These are phyloP conservation scores for Bombus haemorrhoidalis DNA, from an alignment of 1,140 invertebrate species.

Conservation along the genomic window DNA sequence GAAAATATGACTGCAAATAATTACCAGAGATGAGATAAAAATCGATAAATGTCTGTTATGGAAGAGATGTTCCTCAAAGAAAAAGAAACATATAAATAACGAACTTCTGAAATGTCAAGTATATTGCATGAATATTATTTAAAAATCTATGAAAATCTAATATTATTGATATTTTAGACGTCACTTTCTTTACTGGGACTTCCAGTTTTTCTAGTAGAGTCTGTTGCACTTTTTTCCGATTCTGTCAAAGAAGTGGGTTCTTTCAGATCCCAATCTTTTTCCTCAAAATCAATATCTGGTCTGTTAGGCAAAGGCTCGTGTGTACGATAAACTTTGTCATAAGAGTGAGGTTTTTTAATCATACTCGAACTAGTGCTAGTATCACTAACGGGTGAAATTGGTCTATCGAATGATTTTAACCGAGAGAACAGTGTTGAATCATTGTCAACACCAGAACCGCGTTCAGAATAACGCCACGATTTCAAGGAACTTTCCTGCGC, in stretches of 20 bases:
- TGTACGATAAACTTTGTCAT: conserved; percentile 91
- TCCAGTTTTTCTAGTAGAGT: conserved; percentile 68
- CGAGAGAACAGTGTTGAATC: conserved; percentile 61
- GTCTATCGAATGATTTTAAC: conserved; percentile 69
- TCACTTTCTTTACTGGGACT: conserved; percentile 78
- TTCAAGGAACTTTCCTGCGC: conserved; percentile 64
- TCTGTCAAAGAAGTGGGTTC: conserved; percentile 84
- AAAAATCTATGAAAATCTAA: neutral
- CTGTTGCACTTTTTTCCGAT: conserved; percentile 75
- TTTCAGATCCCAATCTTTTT: conserved; percentile 90
- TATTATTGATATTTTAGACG: conserved; percentile 61
- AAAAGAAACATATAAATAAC: neutral
- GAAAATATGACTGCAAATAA: neutral
- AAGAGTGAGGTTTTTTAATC: conserved; percentile 86
- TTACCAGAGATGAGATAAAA: neutral
- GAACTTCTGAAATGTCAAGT: neutral
- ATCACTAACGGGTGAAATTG: conserved; percentile 70
- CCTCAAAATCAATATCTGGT: conserved; percentile 90
- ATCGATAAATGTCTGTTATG: conserved; percentile 19
- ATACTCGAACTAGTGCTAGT: conserved; percentile 78
- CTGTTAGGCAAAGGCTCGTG: conserved; percentile 90
- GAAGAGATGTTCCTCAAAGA: neutral
- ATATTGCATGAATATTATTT: neutral
- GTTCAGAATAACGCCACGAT: conserved; percentile 76
- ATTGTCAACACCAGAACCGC: conserved; percentile 67